Conservation (phyloP, 2,888 invertebrate genomes). For the Xestia rhomboidea region DNA sequence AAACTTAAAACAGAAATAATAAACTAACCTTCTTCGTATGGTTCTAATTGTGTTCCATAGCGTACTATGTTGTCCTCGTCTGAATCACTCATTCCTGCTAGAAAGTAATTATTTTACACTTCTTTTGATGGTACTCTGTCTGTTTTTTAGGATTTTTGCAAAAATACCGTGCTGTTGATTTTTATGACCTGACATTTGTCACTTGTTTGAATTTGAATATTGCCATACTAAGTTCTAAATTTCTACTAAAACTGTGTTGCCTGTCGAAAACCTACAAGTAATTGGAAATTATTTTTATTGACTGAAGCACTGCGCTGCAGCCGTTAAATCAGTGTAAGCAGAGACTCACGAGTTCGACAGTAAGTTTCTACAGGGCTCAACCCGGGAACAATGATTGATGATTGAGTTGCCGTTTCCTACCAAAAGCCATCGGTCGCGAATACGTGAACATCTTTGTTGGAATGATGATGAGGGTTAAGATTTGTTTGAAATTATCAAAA, state of each 20-base stretch:
- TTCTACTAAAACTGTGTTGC: constrained; percentile 2
- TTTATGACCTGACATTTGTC: constrained; percentile 13
- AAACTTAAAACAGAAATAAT: background rate
- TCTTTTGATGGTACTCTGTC: constrained; percentile 34
- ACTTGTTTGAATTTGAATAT: background rate
- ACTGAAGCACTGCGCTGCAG: background rate
- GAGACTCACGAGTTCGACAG: background rate
- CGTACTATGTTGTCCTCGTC: constrained; percentile 93
- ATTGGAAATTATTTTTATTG: background rate
- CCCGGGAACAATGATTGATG: no score
- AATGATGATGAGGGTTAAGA: background rate
- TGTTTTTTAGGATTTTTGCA: background rate
- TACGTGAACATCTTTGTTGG: background rate
- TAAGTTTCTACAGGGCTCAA: background rate
- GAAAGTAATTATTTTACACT: background rate
- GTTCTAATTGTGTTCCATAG: constrained; percentile 96
- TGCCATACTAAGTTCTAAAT: background rate
- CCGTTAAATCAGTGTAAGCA: background rate
- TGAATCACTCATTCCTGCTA: constrained; percentile 77
- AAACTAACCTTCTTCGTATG: constrained; percentile 94
- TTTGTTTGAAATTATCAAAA: constrained; percentile 1
- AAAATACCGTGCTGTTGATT: background rate
- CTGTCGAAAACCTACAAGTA: background rate
- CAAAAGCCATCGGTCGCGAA: background rate
- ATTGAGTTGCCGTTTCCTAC: background rate